Conservation (phyloP, 2,797 vertebrate genomes). For the Natrix natrix region DNA sequence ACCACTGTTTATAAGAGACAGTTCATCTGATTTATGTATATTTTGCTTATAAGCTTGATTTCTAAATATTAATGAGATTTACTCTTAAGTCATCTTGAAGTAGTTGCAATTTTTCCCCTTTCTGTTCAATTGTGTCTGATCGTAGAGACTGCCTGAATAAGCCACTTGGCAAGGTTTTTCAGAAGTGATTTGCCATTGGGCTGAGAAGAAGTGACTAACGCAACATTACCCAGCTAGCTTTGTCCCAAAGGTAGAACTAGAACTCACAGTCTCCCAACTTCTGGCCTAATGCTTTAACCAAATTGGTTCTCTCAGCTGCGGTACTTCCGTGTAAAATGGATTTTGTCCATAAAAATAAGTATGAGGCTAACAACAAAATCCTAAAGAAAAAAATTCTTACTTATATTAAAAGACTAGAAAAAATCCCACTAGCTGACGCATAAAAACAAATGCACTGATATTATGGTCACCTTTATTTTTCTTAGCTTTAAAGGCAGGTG, state of each 20-base stretch:
- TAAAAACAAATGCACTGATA: constrained; percentile 43
- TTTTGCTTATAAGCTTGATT: background rate
- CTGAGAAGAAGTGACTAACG: too few relatives aligned
- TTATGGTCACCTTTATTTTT: constrained; percentile 41
- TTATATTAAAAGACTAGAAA: constrained; percentile 55
- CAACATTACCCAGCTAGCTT: background rate
- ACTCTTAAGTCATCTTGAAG: background rate
- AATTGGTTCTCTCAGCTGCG: background rate
- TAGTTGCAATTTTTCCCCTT: constrained; percentile 23
- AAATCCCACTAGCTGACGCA: background rate
- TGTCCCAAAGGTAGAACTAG: background rate
- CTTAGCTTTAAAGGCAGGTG: constrained; percentile 12
- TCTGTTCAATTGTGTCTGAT: background rate
- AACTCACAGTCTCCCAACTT: background rate
- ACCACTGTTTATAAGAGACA: background rate
- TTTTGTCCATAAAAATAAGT: constrained; percentile 55
- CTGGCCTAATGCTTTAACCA: background rate
- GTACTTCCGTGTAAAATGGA: constrained; percentile 42
- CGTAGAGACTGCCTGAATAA: too few relatives aligned
- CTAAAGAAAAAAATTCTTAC: constrained; percentile 45
- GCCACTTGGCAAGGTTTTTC: background rate
- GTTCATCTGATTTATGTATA: background rate
- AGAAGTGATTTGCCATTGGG: background rate
- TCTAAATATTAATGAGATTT: background rate
- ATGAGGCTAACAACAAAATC: constrained; percentile 13